Evolutionary conservation across 2,797 vertebrate genomes (phyloP), one percentile per base, ranked within the genome.

Genomic region (Euphonia xanthogaster): DNA sequence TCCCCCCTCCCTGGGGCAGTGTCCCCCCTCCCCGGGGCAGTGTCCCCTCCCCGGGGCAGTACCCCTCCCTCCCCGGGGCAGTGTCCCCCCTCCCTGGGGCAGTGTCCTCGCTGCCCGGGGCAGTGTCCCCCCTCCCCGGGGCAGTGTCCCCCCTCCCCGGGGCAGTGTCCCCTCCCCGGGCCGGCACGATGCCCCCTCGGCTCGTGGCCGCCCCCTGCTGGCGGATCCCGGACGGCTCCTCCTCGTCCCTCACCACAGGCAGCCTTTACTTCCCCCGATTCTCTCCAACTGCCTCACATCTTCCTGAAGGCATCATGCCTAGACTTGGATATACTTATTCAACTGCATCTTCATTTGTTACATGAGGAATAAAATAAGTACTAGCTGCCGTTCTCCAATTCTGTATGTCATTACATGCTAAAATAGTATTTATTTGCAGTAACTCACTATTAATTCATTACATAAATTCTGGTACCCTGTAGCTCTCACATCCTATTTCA

Each of bases 211-310:
- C 33, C 17, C 11, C 30, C 55, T 45, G 48, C 40, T 15, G 73
- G 35, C 24, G 3, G 30, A 2, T 9, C 7, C 8, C 28, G 4
- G 19, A 5, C 55, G 12, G 39, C 15, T 39, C 51, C 54, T 39
- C 55, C 54, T 7, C 7, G 28, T 4, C 10, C 33, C n/a, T 28
- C 23, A 4, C 12, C 44, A 15, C 14, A 15, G 7, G 30, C 35
- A 12, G 2, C 6, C 2, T 20, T 60, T 13, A 3, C 27, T 76
- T 51, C 17, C 42, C 24, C 0, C 0, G 24, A 25, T 39, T 70
- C 23, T 51, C 47, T 35, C 17, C 73, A 42, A 3, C 31, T n/a
- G 23, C 30, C 42, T 28, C 23, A 16, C 25, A 27, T 24, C 28
- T 47, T 68, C 54, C 45, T 14, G 50, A 68, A 62, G 20, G 22